phyloP scores from a whole-genome alignment of 2,113 vertebrate genomes.

The Nipponia nippon region DNA sequence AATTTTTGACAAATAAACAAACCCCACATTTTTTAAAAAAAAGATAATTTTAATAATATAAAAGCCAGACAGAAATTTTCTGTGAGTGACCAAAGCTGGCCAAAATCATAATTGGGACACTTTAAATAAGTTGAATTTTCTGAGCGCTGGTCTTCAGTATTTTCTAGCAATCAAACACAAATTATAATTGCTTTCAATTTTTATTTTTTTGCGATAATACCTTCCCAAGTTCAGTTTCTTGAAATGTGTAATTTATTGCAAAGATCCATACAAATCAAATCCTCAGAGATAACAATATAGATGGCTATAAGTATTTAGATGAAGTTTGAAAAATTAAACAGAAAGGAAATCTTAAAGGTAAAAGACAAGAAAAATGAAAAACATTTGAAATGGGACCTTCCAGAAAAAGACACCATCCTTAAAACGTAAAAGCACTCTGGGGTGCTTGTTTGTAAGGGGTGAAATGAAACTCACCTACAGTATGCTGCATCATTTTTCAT shows the following conservation, averaged over 20 bases:
- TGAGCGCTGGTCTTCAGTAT: background rate
- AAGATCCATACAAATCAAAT: background rate
- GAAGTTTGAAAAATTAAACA: background rate
- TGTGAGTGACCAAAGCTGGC: background rate
- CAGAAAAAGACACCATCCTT: background rate
- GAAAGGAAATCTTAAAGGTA: background rate
- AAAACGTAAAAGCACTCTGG: background rate
- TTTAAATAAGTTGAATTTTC: background rate
- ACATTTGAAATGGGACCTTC: background rate
- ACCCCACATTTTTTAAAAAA: background rate
- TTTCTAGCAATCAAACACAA: background rate
- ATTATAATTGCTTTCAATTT: background rate
- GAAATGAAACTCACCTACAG: background rate
- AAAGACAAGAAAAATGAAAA: background rate
- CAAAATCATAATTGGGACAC: background rate
- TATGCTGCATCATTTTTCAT: background rate
- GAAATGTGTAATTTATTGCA: background rate
- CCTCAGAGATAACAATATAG: background rate
- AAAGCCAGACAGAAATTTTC: background rate
- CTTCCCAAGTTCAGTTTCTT: background rate
- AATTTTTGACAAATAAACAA: background rate
- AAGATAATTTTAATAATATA: accelerated
- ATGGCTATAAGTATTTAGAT: background rate
- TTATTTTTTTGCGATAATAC: background rate
- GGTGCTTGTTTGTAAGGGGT: background rate